Percentiles rank a stretch among this genome's conserved stretches.
These are phyloP conservation scores for Hippasteria phrygiana DNA, from an alignment of 53 echinoderm and acorn worm genomes.

Conservation along the genomic window DNA sequence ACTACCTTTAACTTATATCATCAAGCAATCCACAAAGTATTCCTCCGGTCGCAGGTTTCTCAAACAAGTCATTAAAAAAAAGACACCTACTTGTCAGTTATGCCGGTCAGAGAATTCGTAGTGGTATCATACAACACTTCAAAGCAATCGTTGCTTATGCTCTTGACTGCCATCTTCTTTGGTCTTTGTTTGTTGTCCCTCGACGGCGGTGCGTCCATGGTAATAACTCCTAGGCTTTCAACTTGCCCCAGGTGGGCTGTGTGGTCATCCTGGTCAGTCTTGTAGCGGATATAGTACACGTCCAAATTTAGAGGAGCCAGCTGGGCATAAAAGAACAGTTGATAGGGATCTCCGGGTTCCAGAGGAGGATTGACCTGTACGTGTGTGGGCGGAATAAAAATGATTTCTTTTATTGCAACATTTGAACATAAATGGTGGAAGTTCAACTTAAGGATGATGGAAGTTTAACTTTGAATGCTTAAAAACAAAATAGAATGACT, in stretches of 20 bases:
- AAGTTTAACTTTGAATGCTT: too few species aligned
- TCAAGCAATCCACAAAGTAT: too few species aligned
- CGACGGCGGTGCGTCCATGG: neutral
- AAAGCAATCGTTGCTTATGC: constrained; percentile 81
- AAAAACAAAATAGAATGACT: too few species aligned
- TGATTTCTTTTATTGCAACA: too few species aligned
- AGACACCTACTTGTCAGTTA: constrained; percentile 76
- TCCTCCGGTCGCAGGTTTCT: too few species aligned
- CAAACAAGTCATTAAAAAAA: neutral
- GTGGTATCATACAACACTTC: constrained; percentile 66
- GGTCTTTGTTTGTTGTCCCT: constrained; percentile 21
- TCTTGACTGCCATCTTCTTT: constrained; percentile 11
- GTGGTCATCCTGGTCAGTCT: constrained; percentile 5
- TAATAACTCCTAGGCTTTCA: constrained; percentile 14
- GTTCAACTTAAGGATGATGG: too few species aligned
- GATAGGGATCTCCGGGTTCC: constrained; percentile 46
- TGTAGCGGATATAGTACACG: constrained; percentile 67
- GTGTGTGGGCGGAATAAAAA: neutral
- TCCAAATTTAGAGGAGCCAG: constrained; percentile 75
- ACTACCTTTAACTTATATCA: too few species aligned
- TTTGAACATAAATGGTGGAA: too few species aligned
- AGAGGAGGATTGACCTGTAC: constrained; percentile 72
- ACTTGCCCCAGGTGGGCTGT: constrained; percentile 20
- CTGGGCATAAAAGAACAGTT: constrained; percentile 81
- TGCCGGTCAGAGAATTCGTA: constrained; percentile 69